These are phyloP conservation scores for Cantharis rustica DNA, from an alignment of 2,888 invertebrate genomes.

Conservation along the genomic window DNA sequence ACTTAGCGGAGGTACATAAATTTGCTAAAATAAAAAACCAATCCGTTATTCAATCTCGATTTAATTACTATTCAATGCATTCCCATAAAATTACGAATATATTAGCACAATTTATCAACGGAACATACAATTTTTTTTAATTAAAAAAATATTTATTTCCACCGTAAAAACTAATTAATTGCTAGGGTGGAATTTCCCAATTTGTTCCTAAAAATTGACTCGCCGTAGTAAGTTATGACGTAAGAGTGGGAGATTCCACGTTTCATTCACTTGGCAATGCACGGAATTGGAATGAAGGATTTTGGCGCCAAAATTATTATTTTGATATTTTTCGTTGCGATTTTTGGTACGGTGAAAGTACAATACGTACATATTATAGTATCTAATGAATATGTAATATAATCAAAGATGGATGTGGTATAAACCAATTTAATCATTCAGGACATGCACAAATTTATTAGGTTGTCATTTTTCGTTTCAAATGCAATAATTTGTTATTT, in stretches of 20 bases:
- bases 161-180: too few species aligned
- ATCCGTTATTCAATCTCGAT: not conserved
- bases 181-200: constrained; percentile 3
- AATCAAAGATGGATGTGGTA: too few species aligned
- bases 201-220: not conserved
- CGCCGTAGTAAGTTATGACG: not conserved
- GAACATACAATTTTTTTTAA: not conserved
- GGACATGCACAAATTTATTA: not conserved
- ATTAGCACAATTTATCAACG: not conserved
- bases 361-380: too few species aligned
- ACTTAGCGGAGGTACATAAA: not conserved
- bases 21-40: not conserved
- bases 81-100: not conserved
- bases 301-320: not conserved
- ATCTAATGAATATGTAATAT: too few species aligned
- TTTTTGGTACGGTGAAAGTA: not conserved
- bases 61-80: not conserved
- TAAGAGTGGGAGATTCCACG: constrained; percentile 1
- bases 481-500: not conserved
- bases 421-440: not conserved
- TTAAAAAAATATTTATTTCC: not conserved
- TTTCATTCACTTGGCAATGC: not conserved
- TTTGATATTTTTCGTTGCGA: not conserved
- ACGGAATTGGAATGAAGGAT: not conserved
- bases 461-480: not conserved